Evolutionary conservation across 2,888 invertebrate genomes (phyloP), one percentile per base, ranked within the genome.

Genomic region (Tenthredo mesomela): DNA sequence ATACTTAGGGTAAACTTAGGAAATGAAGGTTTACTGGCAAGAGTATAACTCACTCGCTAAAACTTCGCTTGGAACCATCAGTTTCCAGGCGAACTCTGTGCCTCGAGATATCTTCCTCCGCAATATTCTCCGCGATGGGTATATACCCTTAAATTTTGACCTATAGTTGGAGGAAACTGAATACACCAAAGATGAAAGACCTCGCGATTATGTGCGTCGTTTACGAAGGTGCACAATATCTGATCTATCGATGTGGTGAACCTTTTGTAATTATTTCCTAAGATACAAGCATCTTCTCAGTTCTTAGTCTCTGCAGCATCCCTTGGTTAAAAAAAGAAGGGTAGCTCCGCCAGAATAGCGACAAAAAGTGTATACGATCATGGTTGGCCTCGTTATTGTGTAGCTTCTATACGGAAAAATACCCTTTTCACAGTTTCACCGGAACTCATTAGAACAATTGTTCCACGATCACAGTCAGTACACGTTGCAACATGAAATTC

Each of bases 21-120:
- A 25, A 80, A 80, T 58, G 58, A 58, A 61, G 40, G 5, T 61
- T 77, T 37, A 80, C 15, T 25, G 33, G 40, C 40, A 33, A 61
- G 37, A 61, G 6, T 61, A 54, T 54, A 80, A 61, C 61, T 80
- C 37, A 40, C 37, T 58, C 21, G 40, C 40, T 80, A n/a, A 40
- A 61, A 80, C 77, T 77, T 77, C 15, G 10, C 75, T 50, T 25
- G 29, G 21, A 77, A 77, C 25, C 77, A 33, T 77, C 77, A 77
- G 25, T n/a, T 54, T 50, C 77, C 25, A 33, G 1, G 9, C 54
- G 54, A 77, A 29, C 54, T 50, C 77, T 18, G 25, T 54, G 15
- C 50, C 29, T 18, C 15, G 50, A 40, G n/a, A 33, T 9, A 25
- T 77, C 15, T 77, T 54, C 10, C 15, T n/a, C 18, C 18, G 50